Conservation (phyloP, 1,140 invertebrate species). For the Drosophila mauritiana region DNA sequence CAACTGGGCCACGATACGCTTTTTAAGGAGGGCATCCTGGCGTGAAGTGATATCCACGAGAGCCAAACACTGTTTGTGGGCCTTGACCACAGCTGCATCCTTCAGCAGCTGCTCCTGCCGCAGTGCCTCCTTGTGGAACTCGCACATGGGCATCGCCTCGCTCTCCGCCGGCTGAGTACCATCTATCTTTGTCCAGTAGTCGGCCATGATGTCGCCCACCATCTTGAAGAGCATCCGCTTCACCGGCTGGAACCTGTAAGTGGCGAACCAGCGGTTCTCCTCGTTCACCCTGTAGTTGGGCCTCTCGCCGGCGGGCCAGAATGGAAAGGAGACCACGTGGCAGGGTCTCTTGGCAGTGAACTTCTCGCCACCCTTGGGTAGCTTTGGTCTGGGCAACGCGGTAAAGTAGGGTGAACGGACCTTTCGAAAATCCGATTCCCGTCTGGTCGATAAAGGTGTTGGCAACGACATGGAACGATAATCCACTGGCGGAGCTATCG, state of each 20-base stretch:
- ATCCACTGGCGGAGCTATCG: not conserved
- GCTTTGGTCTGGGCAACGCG: slow-evolving; percentile 12
- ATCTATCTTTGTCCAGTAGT: slow-evolving; percentile 19
- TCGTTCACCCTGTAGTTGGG: slow-evolving; percentile 33
- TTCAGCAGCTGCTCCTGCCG: slow-evolving; percentile 23
- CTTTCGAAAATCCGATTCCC: not conserved
- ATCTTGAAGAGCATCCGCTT: slow-evolving; percentile 9
- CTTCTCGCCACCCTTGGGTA: not conserved
- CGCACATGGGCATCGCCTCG: slow-evolving; percentile 2
- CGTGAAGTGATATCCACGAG: slow-evolving; percentile 14
- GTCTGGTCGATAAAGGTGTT: not conserved
- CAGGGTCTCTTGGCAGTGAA: not conserved
- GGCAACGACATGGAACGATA: not conserved
- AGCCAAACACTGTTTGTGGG: slow-evolving; percentile 21
- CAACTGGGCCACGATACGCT: slow-evolving; percentile 23
- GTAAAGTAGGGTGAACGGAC: slow-evolving; percentile 28
- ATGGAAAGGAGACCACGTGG: slow-evolving; percentile 34
- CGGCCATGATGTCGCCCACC: slow-evolving; percentile 10
- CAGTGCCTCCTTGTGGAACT: slow-evolving; percentile 4
- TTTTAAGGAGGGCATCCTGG: not conserved
- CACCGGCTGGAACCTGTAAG: slow-evolving; percentile 32
- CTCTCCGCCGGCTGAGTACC: not conserved
- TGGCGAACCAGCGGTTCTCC: slow-evolving; percentile 39
- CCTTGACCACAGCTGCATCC: slow-evolving; percentile 25
- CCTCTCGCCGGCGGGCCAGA: slow-evolving; percentile 28